Percentiles rank a stretch among this genome's conserved stretches.
Conservation (phyloP, 2,888 invertebrate species). For the Steinernema hermaphroditum region DNA sequence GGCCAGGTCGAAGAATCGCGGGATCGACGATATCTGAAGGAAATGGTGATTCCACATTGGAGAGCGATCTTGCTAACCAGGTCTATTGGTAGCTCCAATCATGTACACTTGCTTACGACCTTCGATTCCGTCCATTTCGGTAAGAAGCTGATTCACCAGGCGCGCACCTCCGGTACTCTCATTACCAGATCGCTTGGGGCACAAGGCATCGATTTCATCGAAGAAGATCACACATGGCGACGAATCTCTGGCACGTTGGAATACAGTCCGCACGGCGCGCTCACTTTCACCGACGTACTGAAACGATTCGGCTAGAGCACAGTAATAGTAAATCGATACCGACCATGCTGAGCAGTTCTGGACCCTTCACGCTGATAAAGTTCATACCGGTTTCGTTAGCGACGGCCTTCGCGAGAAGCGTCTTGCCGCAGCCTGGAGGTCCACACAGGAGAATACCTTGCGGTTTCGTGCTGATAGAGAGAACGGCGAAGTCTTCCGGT, state of each 20-base stretch:
- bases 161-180: conserved; percentile 60
- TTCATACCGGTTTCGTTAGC: conserved; percentile 98
- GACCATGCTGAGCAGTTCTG: conserved; percentile 94
- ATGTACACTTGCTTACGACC: conserved; percentile 87
- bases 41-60: not conserved
- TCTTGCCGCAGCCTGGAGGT: conserved; percentile 87
- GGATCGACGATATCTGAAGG: conserved; percentile 83
- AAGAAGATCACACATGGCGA: conserved; percentile 98
- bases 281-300: conserved; percentile 97
- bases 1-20: conserved; percentile 85
- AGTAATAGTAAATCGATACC: not conserved
- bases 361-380: conserved; percentile 97
- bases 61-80: conserved; percentile 67
- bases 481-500: conserved; percentile 77
- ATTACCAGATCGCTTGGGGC: conserved; percentile 82
- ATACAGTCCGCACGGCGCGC: conserved; percentile 90
- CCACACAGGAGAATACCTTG: conserved; percentile 88
- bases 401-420: conserved; percentile 92
- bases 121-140: conserved; percentile 97
- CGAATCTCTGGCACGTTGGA: conserved; percentile 89
- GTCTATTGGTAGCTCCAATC: conserved; percentile 92
- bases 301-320: conserved; percentile 33
- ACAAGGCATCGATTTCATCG: conserved; percentile 94
- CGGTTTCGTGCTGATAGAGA: conserved; percentile 78
- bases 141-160: conserved; percentile 92